Base-by-base conservation (phyloP, 2,888 invertebrate genomes). In the Allolobophora icterica region DNA sequence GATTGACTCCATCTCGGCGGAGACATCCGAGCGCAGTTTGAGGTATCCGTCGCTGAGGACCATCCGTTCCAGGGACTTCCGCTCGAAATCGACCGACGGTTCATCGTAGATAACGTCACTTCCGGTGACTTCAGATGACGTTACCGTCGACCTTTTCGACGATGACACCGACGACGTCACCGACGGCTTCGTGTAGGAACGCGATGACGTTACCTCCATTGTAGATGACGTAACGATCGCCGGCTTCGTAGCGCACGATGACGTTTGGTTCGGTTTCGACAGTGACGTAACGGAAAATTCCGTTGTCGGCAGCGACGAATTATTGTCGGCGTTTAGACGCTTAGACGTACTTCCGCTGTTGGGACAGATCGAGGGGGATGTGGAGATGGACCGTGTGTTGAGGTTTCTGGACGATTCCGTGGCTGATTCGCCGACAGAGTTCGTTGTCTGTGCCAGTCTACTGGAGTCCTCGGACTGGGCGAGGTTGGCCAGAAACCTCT, bases 11-110 rank as follows among this genome's bases (percentile, higher is more conserved):
- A 30, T 24, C 58, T 58, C 58, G 30, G 24, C 58, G n/a, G n/a
- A n/a, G 6, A 87, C 87, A 38, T 87, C 87, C 87, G 87, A 40
- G 0, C 90, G 35, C 4, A 90, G 40, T 40, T 42, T 33, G 38
- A 90, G 35, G 84, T 90, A 90, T 30, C 90, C 90, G n/a, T 90
- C 90, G 42, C 40, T 87, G 17, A 34, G 83, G 42, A 90, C 35
- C 87, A 90, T 4, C 21, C 89, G n/a, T 0, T 89, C 33, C 52
- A 45, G 24, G 5, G 89, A 89, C n/a, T 52, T 89, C 42, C n/a
- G 45, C 52, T 52, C 89, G 33, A 42, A 52, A 5, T 45, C 89
- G 19, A 40, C 52, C 89, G 38, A 33, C 52, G 89, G 89, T 24
- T 89, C 89, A 34, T 89, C 89, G 34, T 89, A 89, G 89, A 89